These are phyloP conservation scores for Ceratotherium simum DNA, from an alignment of 2,113 vertebrate species.

Conservation along the genomic window DNA sequence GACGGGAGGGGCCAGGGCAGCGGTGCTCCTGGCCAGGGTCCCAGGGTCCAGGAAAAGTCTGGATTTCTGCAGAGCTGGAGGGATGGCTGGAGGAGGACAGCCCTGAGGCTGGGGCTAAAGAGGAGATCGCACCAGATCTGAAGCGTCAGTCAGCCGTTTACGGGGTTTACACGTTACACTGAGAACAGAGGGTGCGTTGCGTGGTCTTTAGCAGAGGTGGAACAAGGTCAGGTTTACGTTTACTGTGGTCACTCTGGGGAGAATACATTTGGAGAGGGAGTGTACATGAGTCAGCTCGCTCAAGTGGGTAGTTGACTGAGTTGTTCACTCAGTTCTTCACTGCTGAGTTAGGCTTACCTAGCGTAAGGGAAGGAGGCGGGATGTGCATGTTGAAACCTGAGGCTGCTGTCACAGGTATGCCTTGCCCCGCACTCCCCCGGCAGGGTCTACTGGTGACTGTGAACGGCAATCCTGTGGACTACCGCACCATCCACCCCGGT, in stretches of 20 bases:
- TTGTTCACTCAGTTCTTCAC: neutral
- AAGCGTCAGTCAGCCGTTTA: neutral
- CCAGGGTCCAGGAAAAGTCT: neutral
- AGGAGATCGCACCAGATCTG: neutral
- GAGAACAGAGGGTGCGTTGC: accelerated
- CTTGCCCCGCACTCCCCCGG: neutral
- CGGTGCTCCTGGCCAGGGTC: neutral
- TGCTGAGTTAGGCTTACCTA: accelerated
- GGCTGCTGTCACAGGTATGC: neutral
- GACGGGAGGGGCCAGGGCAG: neutral
- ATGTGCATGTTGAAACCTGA: accelerated
- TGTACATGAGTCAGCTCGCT: neutral
- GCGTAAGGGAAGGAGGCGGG: neutral
- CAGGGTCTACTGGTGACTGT: conserved; percentile 93
- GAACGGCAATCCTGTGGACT: conserved; percentile 96
- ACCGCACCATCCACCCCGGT: conserved; percentile 87
- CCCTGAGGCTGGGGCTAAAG: neutral
- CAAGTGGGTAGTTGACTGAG: neutral
- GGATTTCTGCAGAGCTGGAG: neutral
- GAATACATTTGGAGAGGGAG: neutral
- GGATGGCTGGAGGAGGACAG: neutral
- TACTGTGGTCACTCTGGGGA: accelerated
- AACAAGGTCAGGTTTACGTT: neutral
- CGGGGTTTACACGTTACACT: neutral
- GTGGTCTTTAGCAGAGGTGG: too few species aligned